These are phyloP conservation scores for Pandemis cinnamomeana DNA, from an alignment of 2,888 invertebrate species.

Conservation along the genomic window DNA sequence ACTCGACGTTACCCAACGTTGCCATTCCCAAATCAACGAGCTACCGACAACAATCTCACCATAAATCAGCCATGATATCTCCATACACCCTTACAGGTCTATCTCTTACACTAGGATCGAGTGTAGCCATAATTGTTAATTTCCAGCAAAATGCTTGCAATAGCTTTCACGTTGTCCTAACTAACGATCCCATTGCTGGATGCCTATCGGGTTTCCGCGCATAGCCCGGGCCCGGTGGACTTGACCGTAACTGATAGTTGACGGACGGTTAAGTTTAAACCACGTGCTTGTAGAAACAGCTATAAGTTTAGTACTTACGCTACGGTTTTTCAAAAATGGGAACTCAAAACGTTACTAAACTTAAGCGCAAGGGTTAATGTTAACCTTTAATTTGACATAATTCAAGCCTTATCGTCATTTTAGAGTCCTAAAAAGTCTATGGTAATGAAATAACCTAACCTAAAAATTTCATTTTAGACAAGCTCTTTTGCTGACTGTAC, in stretches of 20 bases:
- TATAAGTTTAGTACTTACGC: too few relatives aligned
- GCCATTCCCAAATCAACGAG: background rate
- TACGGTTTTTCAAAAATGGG: too few relatives aligned
- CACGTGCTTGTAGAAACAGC: too few relatives aligned
- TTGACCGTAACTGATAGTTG: conserved; percentile 10
- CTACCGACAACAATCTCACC: background rate
- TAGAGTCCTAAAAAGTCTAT: too few relatives aligned
- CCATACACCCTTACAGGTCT: conserved; percentile 29
- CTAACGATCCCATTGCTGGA: conserved; percentile 81
- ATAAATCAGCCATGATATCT: conserved; percentile 31
- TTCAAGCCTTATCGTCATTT: too few relatives aligned
- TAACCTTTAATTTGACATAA: too few relatives aligned
- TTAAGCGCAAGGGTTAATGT: too few relatives aligned
- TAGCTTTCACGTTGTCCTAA: conserved; percentile 75
- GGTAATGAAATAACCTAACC: too few relatives aligned
- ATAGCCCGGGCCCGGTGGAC: conserved; percentile 53
- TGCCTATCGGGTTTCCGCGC: conserved; percentile 81
- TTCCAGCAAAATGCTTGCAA: conserved; percentile 79
- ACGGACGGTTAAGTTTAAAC: conserved; percentile 12
- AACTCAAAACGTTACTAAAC: too few relatives aligned
- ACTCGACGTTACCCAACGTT: too few relatives aligned
- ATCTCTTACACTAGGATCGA: conserved; percentile 70
- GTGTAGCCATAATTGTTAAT: conserved; percentile 81
- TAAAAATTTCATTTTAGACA: too few relatives aligned
- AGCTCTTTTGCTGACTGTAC: too few relatives aligned